Percentiles rank a stretch among this genome's conserved stretches.
These are phyloP conservation scores for Hydropsyche tenuis DNA, from an alignment of 1,140 invertebrate species.

Conservation along the genomic window DNA sequence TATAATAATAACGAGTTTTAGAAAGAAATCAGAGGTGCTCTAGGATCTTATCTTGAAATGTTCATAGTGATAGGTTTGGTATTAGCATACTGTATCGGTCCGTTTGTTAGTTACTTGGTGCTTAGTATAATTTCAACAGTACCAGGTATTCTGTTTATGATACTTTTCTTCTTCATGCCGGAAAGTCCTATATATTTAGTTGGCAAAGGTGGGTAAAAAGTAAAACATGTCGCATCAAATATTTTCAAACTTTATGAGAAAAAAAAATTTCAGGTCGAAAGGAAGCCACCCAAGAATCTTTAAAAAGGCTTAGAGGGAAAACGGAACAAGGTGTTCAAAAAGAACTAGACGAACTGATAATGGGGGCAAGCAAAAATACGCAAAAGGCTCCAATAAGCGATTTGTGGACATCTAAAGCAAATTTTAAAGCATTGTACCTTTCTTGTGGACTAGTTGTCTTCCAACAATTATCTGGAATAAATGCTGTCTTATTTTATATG, in stretches of 20 bases:
- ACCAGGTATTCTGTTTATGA: conserved; percentile 69
- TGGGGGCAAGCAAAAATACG: conserved; percentile 38
- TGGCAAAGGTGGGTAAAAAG: conserved; percentile 56
- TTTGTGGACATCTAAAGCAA: conserved; percentile 56
- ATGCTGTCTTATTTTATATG: conserved; percentile 84
- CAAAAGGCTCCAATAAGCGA: conserved; percentile 53
- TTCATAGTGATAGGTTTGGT: conserved; percentile 80
- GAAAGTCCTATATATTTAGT: conserved; percentile 81
- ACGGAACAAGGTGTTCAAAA: conserved; percentile 64
- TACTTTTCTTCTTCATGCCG: conserved; percentile 77
- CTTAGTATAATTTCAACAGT: conserved; percentile 71
- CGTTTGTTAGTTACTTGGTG: conserved; percentile 70
- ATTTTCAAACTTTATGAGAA: neutral
- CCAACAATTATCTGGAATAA: conserved; percentile 82
- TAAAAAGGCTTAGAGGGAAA: conserved; percentile 72
- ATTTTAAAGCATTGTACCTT: conserved; percentile 69
- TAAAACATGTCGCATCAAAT: neutral
- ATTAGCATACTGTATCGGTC: conserved; percentile 77
- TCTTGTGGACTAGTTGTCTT: conserved; percentile 74
- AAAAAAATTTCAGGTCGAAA: conserved; percentile 57
- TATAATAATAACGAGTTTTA: conserved; percentile 49
- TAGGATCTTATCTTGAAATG: conserved; percentile 83
- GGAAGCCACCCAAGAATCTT: conserved; percentile 66
- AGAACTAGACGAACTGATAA: conserved; percentile 66
- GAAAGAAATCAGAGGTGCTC: conserved; percentile 73